Base-by-base conservation (phyloP, 2,113 vertebrate species). In the Kryptolebias marmoratus region DNA sequence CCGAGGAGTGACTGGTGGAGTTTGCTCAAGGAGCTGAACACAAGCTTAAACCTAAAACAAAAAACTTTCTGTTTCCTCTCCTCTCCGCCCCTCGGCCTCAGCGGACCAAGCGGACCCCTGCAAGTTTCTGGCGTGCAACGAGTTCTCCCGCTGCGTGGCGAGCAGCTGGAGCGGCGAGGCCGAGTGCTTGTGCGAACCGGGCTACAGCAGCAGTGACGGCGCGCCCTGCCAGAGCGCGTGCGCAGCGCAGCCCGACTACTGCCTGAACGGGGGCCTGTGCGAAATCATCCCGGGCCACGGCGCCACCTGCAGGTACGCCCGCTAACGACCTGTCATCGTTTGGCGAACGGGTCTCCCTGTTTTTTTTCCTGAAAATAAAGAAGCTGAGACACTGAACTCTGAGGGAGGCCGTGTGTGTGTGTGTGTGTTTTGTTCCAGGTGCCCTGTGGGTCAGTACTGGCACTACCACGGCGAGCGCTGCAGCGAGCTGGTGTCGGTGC, bases 41-140 rank as follows among this genome's bases (percentile, higher is more conserved):
- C 22, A 22, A 22, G 22, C 22, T 22, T 22, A 22, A 22, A 22
- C 22, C 22, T 22, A 22, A 22, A 22, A 22, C 22, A 22, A 22
- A 22, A 22, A 22, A 22, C 22, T 22, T 22, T 22, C 22, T 22
- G 22, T 22, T 22, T 22, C 22, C 22, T 22, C 22, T 22, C 22
- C 22, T 22, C 22, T 22, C 22, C 22, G 22, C 22, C 22, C 36
- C 36, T 15, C 57, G 61, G 9, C 88, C 90, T 7, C 93, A 98
- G 96, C 92, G 66, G 96, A 97, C 81, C 92, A 89, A 66, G 94
- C 92, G 15, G 95, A 97, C 74, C 94, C 95, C 44, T 98, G 97
- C 87, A 96, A 95, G 82, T 96, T 95, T 90, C 85, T 96, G 94
- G 94, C 94, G 1, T 99, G 98, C 39, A 94, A 95, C 0, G 91